phyloP scores from a whole-genome alignment of 2,797 vertebrate species.

The Gymnothorax reevesii region DNA sequence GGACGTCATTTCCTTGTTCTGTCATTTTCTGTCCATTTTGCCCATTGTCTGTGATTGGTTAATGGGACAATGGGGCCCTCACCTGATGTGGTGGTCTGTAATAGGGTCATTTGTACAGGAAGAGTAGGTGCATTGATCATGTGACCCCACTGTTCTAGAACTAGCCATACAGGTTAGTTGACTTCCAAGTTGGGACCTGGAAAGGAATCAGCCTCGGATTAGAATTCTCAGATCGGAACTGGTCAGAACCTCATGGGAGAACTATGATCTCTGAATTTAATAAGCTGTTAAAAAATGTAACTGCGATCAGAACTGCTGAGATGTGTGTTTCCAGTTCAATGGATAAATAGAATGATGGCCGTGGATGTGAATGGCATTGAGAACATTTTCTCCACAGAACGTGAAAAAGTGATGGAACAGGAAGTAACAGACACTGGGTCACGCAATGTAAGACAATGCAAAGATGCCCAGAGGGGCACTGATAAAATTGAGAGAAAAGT shows the following conservation, averaged over 20 bases:
- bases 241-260: neutral
- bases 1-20: neutral
- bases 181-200: neutral
- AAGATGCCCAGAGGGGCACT: neutral
- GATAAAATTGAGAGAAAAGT: neutral
- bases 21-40: constrained; percentile 35
- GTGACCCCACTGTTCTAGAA: constrained; percentile 15
- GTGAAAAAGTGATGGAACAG: neutral
- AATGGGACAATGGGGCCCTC: constrained; percentile 71
- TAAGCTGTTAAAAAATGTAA: neutral
- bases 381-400: neutral
- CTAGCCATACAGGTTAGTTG: neutral
- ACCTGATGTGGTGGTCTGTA: constrained; percentile 49
- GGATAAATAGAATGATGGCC: neutral
- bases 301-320: neutral
- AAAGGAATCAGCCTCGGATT: neutral
- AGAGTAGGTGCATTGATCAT: constrained; percentile 6
- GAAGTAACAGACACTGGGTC: neutral
- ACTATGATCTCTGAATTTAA: neutral
- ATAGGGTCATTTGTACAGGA: constrained; percentile 24
- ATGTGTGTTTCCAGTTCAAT: neutral
- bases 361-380: neutral
- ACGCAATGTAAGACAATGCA: neutral
- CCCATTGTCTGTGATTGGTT: constrained; percentile 61
- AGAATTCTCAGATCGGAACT: neutral